Conservation (phyloP, 1,140 invertebrate species). For the Sinella curviseta region DNA sequence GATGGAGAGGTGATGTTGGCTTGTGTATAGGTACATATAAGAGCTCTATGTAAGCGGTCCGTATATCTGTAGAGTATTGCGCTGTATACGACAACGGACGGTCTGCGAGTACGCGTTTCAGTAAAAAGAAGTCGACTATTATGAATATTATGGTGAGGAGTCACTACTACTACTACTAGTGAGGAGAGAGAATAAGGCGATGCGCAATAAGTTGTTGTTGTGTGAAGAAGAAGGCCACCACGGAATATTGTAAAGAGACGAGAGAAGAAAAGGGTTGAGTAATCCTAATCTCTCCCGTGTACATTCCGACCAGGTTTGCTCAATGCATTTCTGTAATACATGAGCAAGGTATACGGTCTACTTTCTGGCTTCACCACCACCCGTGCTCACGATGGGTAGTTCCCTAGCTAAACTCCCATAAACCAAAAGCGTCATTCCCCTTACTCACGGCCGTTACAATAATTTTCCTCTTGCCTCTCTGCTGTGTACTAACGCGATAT, state of each 20-base stretch:
- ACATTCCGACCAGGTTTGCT: background rate
- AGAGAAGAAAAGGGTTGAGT: background rate
- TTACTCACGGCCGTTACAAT: conserved; percentile 8
- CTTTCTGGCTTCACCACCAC: background rate
- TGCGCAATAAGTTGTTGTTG: background rate
- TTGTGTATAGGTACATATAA: no score
- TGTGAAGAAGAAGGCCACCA: no score
- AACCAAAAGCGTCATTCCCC: conserved; percentile 8
- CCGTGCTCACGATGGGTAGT: conserved; percentile 2
- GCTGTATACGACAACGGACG: no score
- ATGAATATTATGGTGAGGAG: background rate
- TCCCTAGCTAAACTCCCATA: background rate
- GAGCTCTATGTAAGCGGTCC: no score
- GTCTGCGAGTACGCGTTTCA: background rate
- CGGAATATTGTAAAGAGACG: background rate
- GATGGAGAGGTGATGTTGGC: no score
- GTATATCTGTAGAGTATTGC: no score
- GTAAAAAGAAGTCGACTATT: background rate
- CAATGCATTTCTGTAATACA: background rate
- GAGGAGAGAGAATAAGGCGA: background rate
- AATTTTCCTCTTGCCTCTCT: background rate
- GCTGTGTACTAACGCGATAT: background rate
- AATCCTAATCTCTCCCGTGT: background rate
- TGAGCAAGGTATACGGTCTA: background rate
- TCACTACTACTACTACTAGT: no score